phyloP scores from a whole-genome alignment of 2,113 vertebrate species.

The Podarcis cretensis region DNA sequence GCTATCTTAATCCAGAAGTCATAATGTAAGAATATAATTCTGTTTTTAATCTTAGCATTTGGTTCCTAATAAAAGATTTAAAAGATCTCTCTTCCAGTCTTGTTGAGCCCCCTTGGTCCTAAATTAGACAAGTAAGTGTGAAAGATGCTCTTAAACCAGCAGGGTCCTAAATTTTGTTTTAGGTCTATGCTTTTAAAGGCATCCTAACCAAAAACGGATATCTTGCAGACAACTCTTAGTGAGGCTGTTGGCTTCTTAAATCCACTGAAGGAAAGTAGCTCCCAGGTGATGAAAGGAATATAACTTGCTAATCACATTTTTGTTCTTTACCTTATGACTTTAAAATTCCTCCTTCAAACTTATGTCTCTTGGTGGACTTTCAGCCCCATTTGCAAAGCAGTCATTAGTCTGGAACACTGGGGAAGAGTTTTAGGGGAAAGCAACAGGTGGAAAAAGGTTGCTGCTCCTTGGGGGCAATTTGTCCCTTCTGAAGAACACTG shows the following conservation, averaged over 20 bases:
- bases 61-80: no score
- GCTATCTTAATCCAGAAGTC: no score
- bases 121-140: neutral
- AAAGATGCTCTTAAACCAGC: neutral
- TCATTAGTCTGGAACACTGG: neutral
- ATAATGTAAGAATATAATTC: no score
- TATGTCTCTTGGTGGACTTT: neutral
- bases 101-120: no score
- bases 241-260: neutral
- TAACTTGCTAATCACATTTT: neutral
- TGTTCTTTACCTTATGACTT: neutral
- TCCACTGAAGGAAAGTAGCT: neutral
- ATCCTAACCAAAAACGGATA: neutral
- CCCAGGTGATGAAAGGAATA: neutral
- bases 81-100: no score
- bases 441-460: neutral
- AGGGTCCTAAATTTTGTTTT: no score
- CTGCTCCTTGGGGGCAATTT: neutral
- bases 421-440: neutral
- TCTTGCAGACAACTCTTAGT: neutral
- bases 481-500: neutral
- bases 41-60: no score
- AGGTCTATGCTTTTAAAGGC: no score
- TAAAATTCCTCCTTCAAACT: neutral
- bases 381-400: neutral